phyloP scores from a whole-genome alignment of 2,113 vertebrate species.

The Crotophaga sulcirostris region DNA sequence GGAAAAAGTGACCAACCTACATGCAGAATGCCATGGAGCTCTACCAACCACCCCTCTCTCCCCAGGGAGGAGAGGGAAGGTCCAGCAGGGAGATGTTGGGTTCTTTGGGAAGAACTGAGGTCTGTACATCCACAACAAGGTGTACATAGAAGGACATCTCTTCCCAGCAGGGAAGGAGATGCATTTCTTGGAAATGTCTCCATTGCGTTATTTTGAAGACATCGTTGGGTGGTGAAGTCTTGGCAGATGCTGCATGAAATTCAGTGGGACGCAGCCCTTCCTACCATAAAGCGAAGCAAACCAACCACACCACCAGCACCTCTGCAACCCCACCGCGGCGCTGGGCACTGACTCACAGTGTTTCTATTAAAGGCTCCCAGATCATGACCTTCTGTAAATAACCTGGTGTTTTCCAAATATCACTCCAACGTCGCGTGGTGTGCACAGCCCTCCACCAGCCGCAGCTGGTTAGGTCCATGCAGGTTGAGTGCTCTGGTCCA shows the following conservation, averaged over 20 bases:
- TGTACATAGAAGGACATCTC: not conserved
- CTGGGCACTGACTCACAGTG: not conserved
- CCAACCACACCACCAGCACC: not conserved
- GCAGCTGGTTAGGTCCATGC: fast-evolving
- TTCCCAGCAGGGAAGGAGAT: not conserved
- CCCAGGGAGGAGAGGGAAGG: not conserved
- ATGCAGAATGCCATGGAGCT: not conserved
- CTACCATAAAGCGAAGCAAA: not conserved
- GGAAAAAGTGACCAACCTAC: not conserved
- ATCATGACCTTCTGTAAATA: not conserved
- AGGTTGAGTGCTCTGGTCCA: not conserved
- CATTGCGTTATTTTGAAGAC: not conserved
- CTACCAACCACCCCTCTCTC: not conserved
- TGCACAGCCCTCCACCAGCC: not conserved
- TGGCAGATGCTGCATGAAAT: not conserved
- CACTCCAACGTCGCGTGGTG: fast-evolving
- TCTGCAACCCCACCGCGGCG: fast-evolving
- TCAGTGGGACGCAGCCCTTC: not conserved
- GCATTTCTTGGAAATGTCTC: not conserved
- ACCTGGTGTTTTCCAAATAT: not conserved
- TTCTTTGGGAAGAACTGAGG: not conserved
- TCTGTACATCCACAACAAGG: not conserved
- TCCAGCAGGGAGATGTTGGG: not conserved
- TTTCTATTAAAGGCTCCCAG: not conserved
- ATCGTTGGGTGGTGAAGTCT: not conserved